These are phyloP conservation scores for Rhopalosiphum padi DNA, from an alignment of 1,140 invertebrate genomes.

Conservation along the genomic window DNA sequence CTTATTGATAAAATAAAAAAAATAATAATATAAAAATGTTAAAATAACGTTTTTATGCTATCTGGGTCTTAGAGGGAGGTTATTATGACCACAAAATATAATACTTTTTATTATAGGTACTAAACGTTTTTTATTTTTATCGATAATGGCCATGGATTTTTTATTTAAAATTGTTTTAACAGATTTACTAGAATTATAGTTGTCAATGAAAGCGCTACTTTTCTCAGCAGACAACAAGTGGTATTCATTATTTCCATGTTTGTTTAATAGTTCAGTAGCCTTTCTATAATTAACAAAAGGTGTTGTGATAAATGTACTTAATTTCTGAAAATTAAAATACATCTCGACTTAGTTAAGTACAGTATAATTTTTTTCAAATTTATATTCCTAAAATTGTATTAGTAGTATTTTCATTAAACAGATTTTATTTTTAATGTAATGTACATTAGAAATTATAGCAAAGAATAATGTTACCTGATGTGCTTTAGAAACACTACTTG, in stretches of 20 bases:
- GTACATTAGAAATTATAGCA: background rate
- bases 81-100: too few relatives aligned
- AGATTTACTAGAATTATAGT: background rate
- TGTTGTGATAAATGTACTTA: background rate
- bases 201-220: background rate
- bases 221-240: background rate
- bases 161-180: slow-evolving; percentile 8
- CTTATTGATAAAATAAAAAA: too few relatives aligned
- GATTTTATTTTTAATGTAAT: background rate
- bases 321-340: slow-evolving; percentile 15
- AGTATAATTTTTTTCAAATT: background rate
- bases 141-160: background rate
- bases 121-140: background rate
- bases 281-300: background rate
- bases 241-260: slow-evolving; percentile 9
- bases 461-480: background rate
- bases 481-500: slow-evolving; percentile 8
- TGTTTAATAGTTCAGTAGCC: background rate
- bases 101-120: too few relatives aligned
- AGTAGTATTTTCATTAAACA: background rate
- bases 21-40: too few relatives aligned
- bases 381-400: background rate
- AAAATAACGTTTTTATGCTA: too few relatives aligned
- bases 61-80: background rate
- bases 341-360: background rate